Evolutionary conservation across 2,888 invertebrate species (phyloP).

Genomic region (Apodemia mormo): DNA sequence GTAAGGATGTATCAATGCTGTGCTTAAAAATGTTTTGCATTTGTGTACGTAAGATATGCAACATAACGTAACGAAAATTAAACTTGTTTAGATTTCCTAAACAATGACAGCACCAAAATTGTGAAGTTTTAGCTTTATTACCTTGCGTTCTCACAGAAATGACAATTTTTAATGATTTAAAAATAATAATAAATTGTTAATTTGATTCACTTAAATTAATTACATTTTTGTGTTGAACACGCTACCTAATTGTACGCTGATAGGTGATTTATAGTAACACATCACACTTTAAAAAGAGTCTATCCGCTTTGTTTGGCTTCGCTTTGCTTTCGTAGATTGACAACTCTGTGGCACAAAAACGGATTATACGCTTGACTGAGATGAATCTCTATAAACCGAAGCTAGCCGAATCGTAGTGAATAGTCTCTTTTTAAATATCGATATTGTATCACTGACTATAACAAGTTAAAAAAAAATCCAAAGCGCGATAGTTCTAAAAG

Average conservation of each 20-base stretch:
- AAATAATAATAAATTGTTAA: neutral
- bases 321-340: neutral
- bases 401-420: too few species aligned
- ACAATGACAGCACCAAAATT: neutral
- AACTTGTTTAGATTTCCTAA: constrained; percentile 13
- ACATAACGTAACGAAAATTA: constrained; percentile 11
- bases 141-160: neutral
- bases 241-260: neutral
- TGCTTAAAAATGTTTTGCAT: constrained; percentile 19
- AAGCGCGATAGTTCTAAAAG: too few species aligned
- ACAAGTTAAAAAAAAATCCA: too few species aligned
- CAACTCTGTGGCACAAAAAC: neutral
- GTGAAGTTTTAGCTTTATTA: neutral
- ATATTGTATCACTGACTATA: too few species aligned
- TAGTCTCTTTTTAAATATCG: too few species aligned
- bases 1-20: constrained; percentile 16
- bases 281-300: neutral
- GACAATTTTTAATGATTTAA: neutral
- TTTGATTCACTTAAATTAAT: neutral
- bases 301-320: neutral
- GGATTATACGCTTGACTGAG: too few species aligned
- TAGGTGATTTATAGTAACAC: neutral
- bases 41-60: constrained; percentile 18
- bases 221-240: neutral
- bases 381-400: too few species aligned